Evolutionary conservation across 2,113 vertebrate genomes (phyloP).

Genomic region (Colossoma macropomum): DNA sequence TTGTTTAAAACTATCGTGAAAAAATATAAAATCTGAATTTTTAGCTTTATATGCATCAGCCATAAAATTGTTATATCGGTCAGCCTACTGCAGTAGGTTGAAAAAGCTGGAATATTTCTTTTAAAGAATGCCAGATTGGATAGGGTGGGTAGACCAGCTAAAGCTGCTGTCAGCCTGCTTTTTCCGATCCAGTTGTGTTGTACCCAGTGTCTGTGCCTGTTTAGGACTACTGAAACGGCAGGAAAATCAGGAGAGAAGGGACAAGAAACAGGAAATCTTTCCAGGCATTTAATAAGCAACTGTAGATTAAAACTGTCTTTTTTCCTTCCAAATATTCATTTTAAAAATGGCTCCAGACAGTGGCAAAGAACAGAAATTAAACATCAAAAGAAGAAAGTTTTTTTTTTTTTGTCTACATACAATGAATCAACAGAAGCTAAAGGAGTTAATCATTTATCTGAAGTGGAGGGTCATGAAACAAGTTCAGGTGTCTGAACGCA

Average conservation of each 20-base stretch:
- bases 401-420: slow-evolving; percentile 57
- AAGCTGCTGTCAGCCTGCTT: neutral
- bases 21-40: too few species aligned
- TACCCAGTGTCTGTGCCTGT: neutral
- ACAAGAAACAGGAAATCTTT: slow-evolving; percentile 68
- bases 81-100: neutral
- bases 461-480: slow-evolving; percentile 25
- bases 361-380: slow-evolving; percentile 64
- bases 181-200: neutral
- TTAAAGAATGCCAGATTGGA: neutral
- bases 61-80: too few species aligned
- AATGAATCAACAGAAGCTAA: slow-evolving; percentile 64
- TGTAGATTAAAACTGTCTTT: slow-evolving; percentile 77
- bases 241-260: slow-evolving; percentile 51
- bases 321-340: slow-evolving; percentile 63
- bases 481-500: slow-evolving; percentile 52
- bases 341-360: slow-evolving; percentile 75
- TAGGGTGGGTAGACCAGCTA: neutral
- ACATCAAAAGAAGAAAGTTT: slow-evolving; percentile 61
- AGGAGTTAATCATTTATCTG: slow-evolving; percentile 17
- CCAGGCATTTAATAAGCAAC: slow-evolving; percentile 80
- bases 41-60: too few species aligned
- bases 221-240: neutral
- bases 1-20: too few species aligned
- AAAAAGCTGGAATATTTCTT: neutral